Evolutionary conservation across 2,797 vertebrate genomes (phyloP), one percentile per base, ranked within the genome.

Genomic region (Danio tinwini): DNA sequence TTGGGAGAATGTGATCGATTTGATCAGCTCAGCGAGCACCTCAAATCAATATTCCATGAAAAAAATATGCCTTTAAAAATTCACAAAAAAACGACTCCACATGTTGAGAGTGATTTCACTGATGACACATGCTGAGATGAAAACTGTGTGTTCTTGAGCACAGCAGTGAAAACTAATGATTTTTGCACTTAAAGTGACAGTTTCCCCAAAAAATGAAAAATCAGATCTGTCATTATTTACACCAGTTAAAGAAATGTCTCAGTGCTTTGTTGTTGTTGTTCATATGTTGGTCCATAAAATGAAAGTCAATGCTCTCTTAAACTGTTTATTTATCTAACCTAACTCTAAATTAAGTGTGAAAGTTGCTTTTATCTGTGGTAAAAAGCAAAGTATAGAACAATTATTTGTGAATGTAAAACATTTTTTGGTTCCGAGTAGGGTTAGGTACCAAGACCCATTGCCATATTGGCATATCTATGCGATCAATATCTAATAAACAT

Each of bases 51-150:
- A 40, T 40, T 53, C 17, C 37, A 70, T 70, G 1, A 9, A 70
- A 19, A 67, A 70, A 70, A 52, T 19, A 55, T 55, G 50, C 68
- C n/a, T 70, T 55, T 70, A 40, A 70, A 53, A 40, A 70, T 53
- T 2, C 37, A 40, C 10, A 2, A 19, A 70, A 53, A 29, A 40
- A 29, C 1, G 16, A 40, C 0, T 39, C 29, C 37, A 62, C 14
- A 10, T 5, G 59, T n/a, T 62, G 14, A 40, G 14, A 62, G 7
- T 19, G 14, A 50, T n/a, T n/a, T 69, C 9, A 52, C 8, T 39
- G 16, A 47, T 12, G 50, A 50, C 50, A 13, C 50, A 55, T 42
- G 50, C 50, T 42, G 50, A 52, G 21, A 69, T 39, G 14, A 52
- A 69, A 39, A 39, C 14, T n/a, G 21, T 13, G 11, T 5, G 17